A percentile compares a stretch with the other conserved stretches of the same genome.
Conservation (phyloP, 2,888 invertebrate species). For the Rotaria magnacalcarata region DNA sequence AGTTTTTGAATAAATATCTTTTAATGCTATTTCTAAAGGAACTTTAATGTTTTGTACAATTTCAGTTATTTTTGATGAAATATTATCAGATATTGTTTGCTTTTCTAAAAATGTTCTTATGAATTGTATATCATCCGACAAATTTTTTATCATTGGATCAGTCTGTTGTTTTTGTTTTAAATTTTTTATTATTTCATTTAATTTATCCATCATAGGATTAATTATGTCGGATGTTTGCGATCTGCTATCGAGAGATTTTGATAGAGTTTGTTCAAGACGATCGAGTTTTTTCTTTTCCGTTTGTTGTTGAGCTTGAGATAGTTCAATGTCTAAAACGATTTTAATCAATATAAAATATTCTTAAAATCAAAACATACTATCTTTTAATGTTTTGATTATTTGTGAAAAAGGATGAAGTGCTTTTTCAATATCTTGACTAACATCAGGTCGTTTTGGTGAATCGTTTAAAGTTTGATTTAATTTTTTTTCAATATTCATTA, state of each 20-base stretch:
- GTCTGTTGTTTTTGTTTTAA: background rate
- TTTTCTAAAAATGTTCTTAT: background rate
- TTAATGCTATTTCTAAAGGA: background rate
- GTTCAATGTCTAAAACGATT: background rate
- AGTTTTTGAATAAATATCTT: background rate
- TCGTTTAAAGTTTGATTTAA: background rate
- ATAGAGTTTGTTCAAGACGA: background rate
- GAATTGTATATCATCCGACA: no score
- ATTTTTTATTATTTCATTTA: background rate
- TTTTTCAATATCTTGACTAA: background rate
- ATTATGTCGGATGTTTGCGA: background rate
- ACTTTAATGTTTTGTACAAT: background rate
- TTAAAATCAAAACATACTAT: background rate
- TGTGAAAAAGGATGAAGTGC: background rate
- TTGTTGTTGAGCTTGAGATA: background rate
- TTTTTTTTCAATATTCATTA: background rate
- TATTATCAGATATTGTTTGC: background rate
- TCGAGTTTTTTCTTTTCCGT: background rate
- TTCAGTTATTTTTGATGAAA: background rate
- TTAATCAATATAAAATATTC: no score
- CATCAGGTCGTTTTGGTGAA: background rate
- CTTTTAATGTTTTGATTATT: conserved; percentile 18
- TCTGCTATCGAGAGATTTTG: background rate
- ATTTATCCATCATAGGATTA: background rate
- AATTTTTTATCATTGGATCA: background rate